These are phyloP conservation scores for Leptinotarsa undecemlineata DNA, from an alignment of 1,140 invertebrate species.

Conservation along the genomic window DNA sequence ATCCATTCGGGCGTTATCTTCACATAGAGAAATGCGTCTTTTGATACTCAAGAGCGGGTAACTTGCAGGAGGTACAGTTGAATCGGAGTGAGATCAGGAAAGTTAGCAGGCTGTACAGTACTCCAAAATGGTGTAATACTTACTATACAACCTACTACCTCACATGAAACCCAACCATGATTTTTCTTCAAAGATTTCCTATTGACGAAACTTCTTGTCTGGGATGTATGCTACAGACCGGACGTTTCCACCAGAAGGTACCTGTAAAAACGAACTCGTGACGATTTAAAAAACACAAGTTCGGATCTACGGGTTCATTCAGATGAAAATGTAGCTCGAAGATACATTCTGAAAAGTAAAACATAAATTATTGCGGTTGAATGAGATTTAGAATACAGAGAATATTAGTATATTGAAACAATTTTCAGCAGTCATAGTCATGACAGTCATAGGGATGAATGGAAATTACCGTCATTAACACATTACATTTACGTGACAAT, in stretches of 20 bases:
- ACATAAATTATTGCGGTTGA: neutral
- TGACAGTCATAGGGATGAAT: too few relatives aligned
- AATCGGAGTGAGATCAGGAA: conserved; percentile 60
- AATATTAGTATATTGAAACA: too few relatives aligned
- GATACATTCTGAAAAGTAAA: neutral
- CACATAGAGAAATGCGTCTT: too few relatives aligned
- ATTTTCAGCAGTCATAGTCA: too few relatives aligned
- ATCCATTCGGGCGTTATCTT: too few relatives aligned
- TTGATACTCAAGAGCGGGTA: too few relatives aligned
- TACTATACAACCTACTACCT: conserved; percentile 82
- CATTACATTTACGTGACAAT: too few relatives aligned
- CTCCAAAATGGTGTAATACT: conserved; percentile 67
- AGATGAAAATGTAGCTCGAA: conserved; percentile 15
- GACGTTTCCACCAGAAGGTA: conserved; percentile 43
- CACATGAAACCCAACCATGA: conserved; percentile 56
- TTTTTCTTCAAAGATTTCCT: neutral
- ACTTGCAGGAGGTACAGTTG: conserved; percentile 14
- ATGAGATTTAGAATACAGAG: too few relatives aligned
- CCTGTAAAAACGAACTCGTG: conserved; percentile 55
- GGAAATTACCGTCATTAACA: too few relatives aligned
- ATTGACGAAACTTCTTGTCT: neutral
- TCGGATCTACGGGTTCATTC: conserved; percentile 56
- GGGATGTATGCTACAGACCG: neutral
- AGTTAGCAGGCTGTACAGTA: conserved; percentile 79
- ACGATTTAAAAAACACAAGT: conserved; percentile 51